Conservation (phyloP, 2,113 vertebrate genomes). For the Centrocercus urophasianus region DNA sequence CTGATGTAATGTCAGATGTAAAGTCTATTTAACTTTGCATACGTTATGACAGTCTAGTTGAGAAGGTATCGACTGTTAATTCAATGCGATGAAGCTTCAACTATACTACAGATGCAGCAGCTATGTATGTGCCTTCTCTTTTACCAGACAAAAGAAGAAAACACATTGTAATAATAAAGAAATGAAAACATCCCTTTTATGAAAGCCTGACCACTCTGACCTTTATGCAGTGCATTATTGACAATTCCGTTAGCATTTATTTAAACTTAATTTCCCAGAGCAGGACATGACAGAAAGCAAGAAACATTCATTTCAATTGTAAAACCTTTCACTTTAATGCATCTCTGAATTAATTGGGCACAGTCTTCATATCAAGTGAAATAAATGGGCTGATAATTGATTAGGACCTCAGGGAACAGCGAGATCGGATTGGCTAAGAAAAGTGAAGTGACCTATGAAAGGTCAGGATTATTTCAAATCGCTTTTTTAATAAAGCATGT, state of each 20-base stretch:
- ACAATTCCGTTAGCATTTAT: conserved; percentile 80
- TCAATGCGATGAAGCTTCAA: conserved; percentile 18
- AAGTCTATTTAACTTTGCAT: conserved; percentile 39
- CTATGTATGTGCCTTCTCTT: background rate
- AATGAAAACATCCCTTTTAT: conserved; percentile 72
- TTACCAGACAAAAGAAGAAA: conserved; percentile 54
- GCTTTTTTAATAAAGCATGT: conserved; percentile 57
- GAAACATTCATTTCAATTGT: conserved; percentile 74
- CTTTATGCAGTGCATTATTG: conserved; percentile 79
- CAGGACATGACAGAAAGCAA: conserved; percentile 80
- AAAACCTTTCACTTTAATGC: conserved; percentile 78
- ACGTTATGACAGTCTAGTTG: conserved; percentile 32
- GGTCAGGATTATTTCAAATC: conserved; percentile 54
- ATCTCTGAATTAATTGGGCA: conserved; percentile 75
- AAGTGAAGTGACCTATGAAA: conserved; percentile 67
- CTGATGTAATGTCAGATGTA: conserved; percentile 29
- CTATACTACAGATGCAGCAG: background rate
- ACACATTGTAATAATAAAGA: conserved; percentile 67
- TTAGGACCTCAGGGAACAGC: conserved; percentile 60
- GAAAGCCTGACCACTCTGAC: conserved; percentile 76
- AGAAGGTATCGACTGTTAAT: conserved; percentile 21
- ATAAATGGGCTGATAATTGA: conserved; percentile 74
- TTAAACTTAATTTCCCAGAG: conserved; percentile 81
- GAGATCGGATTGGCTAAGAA: conserved; percentile 72
- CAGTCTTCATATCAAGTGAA: conserved; percentile 71